Evolutionary conservation across 2,797 vertebrate genomes (phyloP).

Genomic region (Centropyge bicolor): DNA sequence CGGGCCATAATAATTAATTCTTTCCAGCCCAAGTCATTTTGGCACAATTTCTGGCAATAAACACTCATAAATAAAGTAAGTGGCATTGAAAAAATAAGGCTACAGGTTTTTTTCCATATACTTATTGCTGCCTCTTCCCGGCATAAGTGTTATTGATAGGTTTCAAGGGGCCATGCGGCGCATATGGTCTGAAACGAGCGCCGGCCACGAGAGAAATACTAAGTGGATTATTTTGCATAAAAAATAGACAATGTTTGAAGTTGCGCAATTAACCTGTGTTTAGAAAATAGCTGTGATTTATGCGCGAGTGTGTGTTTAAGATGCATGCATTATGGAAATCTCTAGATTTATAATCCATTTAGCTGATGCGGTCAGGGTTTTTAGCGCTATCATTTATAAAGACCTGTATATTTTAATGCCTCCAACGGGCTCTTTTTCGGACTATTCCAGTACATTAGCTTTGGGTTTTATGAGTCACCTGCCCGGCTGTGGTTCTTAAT

Average conservation of each 20-base stretch:
- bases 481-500: constrained; percentile 81
- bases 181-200: constrained; percentile 86
- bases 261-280: constrained; percentile 98
- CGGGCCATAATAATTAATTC: constrained; percentile 97
- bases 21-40: constrained; percentile 97
- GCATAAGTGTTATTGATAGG: constrained; percentile 93
- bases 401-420: constrained; percentile 95
- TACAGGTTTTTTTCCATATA: constrained; percentile 90
- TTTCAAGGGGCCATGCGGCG: constrained; percentile 87
- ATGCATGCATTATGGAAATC: constrained; percentile 99
- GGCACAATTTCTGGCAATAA: constrained; percentile 99
- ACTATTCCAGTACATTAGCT: constrained; percentile 91
- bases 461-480: constrained; percentile 93
- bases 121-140: constrained; percentile 89
- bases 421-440: constrained; percentile 90
- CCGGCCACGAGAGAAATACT: constrained; percentile 90
- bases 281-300: constrained; percentile 99
- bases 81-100: constrained; percentile 90
- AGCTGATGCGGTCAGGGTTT: constrained; percentile 97
- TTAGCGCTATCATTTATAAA: constrained; percentile 99
- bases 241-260: constrained; percentile 96
- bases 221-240: constrained; percentile 99
- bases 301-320: constrained; percentile 92
- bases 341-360: constrained; percentile 99
- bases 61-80: constrained; percentile 94